Evolutionary conservation across 2,888 invertebrate genomes (phyloP).

Genomic region (Cosmopolites sordidus): DNA sequence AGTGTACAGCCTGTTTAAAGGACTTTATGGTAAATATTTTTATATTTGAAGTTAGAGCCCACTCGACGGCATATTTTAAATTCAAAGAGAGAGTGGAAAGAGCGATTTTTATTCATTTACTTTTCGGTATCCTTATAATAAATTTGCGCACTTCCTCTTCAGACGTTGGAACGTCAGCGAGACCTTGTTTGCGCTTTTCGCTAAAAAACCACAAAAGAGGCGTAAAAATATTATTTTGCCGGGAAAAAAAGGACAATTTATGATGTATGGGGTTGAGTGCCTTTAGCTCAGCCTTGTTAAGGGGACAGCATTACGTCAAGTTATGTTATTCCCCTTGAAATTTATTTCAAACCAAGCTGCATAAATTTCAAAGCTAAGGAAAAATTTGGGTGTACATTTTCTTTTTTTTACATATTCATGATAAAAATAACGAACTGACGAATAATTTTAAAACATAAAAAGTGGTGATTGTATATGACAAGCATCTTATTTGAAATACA

Average conservation of each 20-base stretch:
- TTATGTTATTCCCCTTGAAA: not conserved
- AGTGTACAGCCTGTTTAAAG: no score
- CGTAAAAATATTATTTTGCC: constrained; percentile 8
- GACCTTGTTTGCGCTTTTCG: constrained; percentile 13
- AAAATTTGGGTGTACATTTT: no score
- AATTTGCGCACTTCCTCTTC: constrained; percentile 9
- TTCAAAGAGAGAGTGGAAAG: not conserved
- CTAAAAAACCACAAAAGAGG: constrained; percentile 9
- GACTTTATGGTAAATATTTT: no score
- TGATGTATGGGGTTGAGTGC: constrained; percentile 14
- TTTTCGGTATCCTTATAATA: constrained; percentile 12
- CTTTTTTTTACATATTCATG: no score
- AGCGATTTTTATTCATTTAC: constrained; percentile 15
- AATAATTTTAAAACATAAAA: no score
- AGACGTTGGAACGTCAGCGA: constrained; percentile 1
- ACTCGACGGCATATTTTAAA: no score
- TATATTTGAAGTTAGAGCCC: no score
- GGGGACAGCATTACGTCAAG: constrained; percentile 2
- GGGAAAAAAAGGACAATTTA: constrained; percentile 9
- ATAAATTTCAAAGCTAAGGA: not conserved
- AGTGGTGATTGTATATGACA: no score
- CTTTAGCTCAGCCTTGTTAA: constrained; percentile 7
- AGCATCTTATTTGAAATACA: no score
- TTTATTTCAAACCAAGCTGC: not conserved
- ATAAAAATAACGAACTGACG: no score